phyloP scores from a whole-genome alignment of 2,888 invertebrate genomes.

The Anoplius nigerrimus region DNA sequence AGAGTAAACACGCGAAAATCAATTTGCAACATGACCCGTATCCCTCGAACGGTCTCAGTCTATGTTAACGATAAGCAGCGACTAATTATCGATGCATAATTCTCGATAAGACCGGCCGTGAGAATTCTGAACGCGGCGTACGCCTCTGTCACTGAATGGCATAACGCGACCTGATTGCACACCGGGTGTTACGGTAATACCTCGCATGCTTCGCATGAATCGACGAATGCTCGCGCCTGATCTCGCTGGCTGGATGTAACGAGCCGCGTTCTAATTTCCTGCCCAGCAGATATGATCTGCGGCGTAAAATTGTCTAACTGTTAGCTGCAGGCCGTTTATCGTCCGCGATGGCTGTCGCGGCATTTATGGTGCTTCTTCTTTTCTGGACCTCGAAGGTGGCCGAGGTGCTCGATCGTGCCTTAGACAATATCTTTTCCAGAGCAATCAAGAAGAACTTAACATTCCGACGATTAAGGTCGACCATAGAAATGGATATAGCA shows the following conservation, averaged over 20 bases:
- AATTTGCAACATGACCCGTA: slow-evolving; percentile 17
- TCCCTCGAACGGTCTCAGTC: too few species aligned
- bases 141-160: slow-evolving; percentile 41
- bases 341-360: not conserved
- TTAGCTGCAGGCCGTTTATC: slow-evolving; percentile 1
- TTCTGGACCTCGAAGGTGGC: not conserved
- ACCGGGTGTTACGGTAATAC: slow-evolving; percentile 28
- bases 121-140: slow-evolving; percentile 16
- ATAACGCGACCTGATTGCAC: slow-evolving; percentile 41
- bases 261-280: slow-evolving; percentile 49
- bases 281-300: not conserved
- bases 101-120: slow-evolving; percentile 24
- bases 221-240: not conserved
- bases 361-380: not conserved
- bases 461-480: too few species aligned
- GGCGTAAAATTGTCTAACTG: slow-evolving; percentile 25
- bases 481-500: too few species aligned
- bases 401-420: too few species aligned
- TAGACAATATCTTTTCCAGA: too few species aligned
- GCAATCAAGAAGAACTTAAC: too few species aligned
- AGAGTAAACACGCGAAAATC: not conserved
- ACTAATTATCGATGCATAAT: slow-evolving; percentile 12
- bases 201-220: slow-evolving; percentile 18
- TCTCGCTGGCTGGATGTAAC: slow-evolving; percentile 19
- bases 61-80: not conserved